Conservation (phyloP, 2,113 vertebrate genomes). For the Bambusicola thoracicus region DNA sequence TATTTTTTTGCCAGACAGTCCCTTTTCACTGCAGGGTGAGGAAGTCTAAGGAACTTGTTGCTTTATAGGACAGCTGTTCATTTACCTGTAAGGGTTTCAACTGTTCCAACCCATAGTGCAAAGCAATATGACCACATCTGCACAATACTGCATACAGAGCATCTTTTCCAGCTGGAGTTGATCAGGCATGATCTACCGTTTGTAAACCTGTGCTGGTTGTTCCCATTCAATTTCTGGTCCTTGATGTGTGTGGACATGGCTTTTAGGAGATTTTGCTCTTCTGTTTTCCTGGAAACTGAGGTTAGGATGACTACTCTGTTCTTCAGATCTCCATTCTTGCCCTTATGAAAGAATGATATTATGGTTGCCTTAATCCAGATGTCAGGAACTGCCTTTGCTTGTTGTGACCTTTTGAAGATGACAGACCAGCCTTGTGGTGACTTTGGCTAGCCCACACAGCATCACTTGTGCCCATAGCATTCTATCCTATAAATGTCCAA, state of each 20-base stretch:
- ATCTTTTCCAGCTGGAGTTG: background rate
- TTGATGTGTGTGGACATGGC: background rate
- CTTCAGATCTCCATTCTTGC: background rate
- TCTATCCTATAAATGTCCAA: background rate
- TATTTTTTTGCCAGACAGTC: background rate
- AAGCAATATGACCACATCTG: background rate
- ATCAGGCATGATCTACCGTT: background rate
- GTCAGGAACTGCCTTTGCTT: background rate
- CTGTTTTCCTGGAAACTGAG: background rate
- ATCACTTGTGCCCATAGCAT: background rate
- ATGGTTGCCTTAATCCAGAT: background rate
- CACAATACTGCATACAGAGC: background rate
- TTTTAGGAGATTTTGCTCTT: background rate
- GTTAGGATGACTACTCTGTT: background rate
- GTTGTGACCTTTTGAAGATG: background rate
- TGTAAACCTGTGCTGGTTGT: background rate
- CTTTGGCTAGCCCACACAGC: background rate
- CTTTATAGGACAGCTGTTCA: background rate
- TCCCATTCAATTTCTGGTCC: background rate
- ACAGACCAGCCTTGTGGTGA: background rate
- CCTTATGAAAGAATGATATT: accelerated
- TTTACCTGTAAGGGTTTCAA: background rate
- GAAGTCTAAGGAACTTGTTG: background rate
- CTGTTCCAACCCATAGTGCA: background rate
- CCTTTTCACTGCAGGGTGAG: background rate